Evolutionary conservation across 2,888 invertebrate species (phyloP).

Genomic region (Synergus gifuensis): DNA sequence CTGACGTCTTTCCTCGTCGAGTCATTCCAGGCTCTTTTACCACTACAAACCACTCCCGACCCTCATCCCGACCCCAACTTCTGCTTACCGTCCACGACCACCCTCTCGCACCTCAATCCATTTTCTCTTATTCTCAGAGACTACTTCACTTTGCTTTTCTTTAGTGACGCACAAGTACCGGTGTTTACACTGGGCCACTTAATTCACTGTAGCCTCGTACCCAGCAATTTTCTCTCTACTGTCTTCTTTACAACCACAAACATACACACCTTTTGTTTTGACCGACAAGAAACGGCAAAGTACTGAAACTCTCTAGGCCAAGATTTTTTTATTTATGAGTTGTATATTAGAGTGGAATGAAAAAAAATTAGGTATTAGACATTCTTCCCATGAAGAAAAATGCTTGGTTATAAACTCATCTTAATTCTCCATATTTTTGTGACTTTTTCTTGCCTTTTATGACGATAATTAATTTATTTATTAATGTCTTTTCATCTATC

Average conservation of each 20-base stretch:
- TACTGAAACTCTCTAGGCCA: neutral
- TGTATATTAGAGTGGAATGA: neutral
- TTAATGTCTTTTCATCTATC: too few relatives aligned
- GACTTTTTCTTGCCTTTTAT: too few relatives aligned
- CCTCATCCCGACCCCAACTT: neutral
- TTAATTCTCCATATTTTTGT: too few relatives aligned
- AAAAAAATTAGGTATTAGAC: too few relatives aligned
- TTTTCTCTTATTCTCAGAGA: conserved; percentile 39
- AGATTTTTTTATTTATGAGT: neutral
- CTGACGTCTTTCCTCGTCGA: conserved; percentile 45
- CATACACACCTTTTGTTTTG: neutral
- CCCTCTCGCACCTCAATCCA: conserved; percentile 4
- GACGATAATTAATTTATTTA: too few relatives aligned
- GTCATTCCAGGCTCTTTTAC: conserved; percentile 34
- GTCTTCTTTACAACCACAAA: neutral
- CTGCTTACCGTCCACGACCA: conserved; percentile 16
- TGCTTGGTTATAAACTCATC: too few relatives aligned
- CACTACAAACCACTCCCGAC: conserved; percentile 5
- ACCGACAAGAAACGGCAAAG: neutral
- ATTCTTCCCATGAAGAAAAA: too few relatives aligned
- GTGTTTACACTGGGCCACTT: conserved; percentile 36
- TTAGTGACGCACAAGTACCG: conserved; percentile 1
- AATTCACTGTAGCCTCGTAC: conserved; percentile 29
- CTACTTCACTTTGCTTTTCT: conserved; percentile 27
- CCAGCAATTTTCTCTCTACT: conserved; percentile 6